Percentiles rank a stretch among this genome's conserved stretches.
These are phyloP conservation scores for Melitaea athalia DNA, from an alignment of 2,888 invertebrate genomes.

Conservation along the genomic window DNA sequence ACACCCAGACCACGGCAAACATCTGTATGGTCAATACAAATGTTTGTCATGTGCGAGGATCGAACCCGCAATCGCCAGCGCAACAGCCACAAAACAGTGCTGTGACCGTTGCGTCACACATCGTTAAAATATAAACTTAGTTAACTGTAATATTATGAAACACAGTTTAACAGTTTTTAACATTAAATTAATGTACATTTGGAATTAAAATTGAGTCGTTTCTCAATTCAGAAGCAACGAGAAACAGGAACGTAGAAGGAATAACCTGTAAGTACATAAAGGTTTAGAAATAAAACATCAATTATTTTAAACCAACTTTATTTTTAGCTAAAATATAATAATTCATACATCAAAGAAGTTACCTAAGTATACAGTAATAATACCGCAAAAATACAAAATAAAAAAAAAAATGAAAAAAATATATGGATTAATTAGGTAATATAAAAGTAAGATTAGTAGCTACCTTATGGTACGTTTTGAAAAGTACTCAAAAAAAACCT, in stretches of 20 bases:
- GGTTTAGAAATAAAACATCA: constrained; percentile 55
- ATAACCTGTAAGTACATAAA: neutral
- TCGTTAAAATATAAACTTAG: too few species aligned
- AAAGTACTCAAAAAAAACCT: constrained; percentile 42
- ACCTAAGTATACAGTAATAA: constrained; percentile 74
- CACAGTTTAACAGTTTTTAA: too few species aligned
- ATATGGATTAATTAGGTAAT: constrained; percentile 30
- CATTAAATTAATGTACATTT: too few species aligned
- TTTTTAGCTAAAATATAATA: constrained; percentile 83
- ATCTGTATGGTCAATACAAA: too few species aligned
- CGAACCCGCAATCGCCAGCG: too few species aligned
- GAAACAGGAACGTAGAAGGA: too few species aligned
- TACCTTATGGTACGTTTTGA: constrained; percentile 60
- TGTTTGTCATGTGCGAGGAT: too few species aligned
- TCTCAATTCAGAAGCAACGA: neutral
- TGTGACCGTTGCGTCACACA: too few species aligned
- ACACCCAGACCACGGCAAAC: too few species aligned
- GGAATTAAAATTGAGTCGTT: too few species aligned
- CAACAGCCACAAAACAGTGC: too few species aligned
- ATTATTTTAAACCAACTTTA: constrained; percentile 80
- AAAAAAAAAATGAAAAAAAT: constrained; percentile 41
- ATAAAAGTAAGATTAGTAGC: constrained; percentile 56
- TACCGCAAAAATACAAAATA: constrained; percentile 67
- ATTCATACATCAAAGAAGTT: constrained; percentile 82
- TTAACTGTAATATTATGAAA: too few species aligned